phyloP scores from a whole-genome alignment of 2,113 vertebrate genomes.

The Lynx canadensis region DNA sequence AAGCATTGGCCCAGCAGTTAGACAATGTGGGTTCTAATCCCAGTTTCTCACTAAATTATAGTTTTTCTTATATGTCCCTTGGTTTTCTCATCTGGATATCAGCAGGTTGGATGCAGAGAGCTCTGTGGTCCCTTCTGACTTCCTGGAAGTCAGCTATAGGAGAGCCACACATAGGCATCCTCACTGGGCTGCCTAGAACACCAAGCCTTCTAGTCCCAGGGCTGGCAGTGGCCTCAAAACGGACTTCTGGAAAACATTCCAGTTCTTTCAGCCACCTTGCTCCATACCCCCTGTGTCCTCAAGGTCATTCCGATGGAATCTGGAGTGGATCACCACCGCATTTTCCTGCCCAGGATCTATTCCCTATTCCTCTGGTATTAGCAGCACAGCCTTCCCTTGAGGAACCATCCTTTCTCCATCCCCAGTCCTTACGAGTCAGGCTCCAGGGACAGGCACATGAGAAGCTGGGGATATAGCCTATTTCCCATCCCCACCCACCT shows the following conservation, averaged over 20 bases:
- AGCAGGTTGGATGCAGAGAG: background rate
- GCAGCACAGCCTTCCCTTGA: background rate
- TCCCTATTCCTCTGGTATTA: background rate
- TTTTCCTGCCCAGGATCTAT: background rate
- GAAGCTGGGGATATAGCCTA: background rate
- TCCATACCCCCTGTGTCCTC: background rate
- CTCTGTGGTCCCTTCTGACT: background rate
- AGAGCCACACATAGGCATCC: background rate
- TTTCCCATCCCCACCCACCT: background rate
- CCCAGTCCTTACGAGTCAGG: background rate
- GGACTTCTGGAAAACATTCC: background rate
- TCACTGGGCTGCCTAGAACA: accelerated
- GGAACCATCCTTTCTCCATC: background rate
- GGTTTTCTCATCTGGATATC: background rate
- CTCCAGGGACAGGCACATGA: background rate
- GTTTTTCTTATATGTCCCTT: background rate
- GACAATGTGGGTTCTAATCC: background rate
- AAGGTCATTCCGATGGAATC: background rate
- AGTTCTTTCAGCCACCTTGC: background rate
- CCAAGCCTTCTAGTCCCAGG: background rate
- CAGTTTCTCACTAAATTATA: background rate
- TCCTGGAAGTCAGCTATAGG: background rate
- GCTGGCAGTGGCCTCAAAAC: background rate
- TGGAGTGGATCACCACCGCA: no score
- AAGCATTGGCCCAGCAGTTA: background rate